Percentiles rank a stretch among this genome's conserved stretches.
Evolutionary conservation across 2,888 invertebrate species (phyloP).

Genomic region (Eledona agricola): DNA sequence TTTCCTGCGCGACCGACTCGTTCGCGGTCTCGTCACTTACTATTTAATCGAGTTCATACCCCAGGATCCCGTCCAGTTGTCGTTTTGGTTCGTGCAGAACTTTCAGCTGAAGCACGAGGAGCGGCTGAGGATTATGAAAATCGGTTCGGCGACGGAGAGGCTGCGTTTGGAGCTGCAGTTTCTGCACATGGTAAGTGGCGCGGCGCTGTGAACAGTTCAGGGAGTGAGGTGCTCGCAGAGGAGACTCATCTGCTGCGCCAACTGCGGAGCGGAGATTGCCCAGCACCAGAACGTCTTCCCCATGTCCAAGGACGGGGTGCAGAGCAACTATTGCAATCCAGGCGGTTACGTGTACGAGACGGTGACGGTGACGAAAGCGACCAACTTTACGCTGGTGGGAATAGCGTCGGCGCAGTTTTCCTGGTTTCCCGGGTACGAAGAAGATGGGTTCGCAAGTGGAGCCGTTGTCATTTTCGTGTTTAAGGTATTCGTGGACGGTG

Average conservation of each 20-base stretch:
- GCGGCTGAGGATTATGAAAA: conserved; percentile 70
- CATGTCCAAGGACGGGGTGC: conserved; percentile 83
- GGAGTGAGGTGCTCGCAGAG: conserved; percentile 57
- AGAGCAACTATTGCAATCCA: conserved; percentile 83
- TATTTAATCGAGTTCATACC: conserved; percentile 65
- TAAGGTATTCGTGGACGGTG: conserved; percentile 83
- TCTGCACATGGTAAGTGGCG: conserved; percentile 62
- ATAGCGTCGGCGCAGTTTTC: conserved; percentile 76
- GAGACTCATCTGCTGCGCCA: conserved; percentile 67
- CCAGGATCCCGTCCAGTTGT: conserved; percentile 73
- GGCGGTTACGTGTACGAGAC: conserved; percentile 84
- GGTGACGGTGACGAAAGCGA: conserved; percentile 71
- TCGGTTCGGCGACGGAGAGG: conserved; percentile 75
- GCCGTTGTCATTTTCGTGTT: conserved; percentile 36
- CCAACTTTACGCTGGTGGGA: conserved; percentile 64
- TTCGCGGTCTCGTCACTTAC: conserved; percentile 52
- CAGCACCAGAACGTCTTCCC: conserved; percentile 77
- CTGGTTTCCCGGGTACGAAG: conserved; percentile 83
- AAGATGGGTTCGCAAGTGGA: conserved; percentile 7
- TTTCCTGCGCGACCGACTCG: conserved; percentile 48
- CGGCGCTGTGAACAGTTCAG: too few species aligned
- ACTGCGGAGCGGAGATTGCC: conserved; percentile 68
- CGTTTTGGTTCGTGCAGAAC: conserved; percentile 84
- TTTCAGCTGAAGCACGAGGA: conserved; percentile 74
- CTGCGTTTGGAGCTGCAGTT: conserved; percentile 67